These are phyloP conservation scores for Phlogophora meticulosa DNA, from an alignment of 2,888 invertebrate species.

Conservation along the genomic window DNA sequence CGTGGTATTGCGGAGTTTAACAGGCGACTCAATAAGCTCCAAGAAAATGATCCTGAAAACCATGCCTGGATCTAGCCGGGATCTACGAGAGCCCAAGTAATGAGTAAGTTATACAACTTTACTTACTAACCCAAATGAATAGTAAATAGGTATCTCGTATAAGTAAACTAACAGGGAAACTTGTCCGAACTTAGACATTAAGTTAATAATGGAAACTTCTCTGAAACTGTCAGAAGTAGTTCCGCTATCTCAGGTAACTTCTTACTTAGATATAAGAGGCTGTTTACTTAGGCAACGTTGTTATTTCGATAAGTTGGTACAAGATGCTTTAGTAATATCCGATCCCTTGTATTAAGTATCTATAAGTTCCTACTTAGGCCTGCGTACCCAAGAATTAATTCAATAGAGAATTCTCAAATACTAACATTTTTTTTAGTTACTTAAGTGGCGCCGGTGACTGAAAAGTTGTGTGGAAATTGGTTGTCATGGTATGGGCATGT, in stretches of 20 bases:
- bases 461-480: too few relatives aligned
- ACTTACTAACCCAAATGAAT: background rate
- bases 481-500: too few relatives aligned
- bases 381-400: background rate
- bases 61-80: background rate
- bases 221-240: constrained; percentile 34
- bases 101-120: background rate
- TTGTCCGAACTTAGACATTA: constrained; percentile 36
- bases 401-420: too few relatives aligned
- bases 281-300: constrained; percentile 3
- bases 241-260: constrained; percentile 20
- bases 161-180: constrained; percentile 27
- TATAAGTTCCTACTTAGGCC: background rate
- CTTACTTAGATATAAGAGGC: constrained; percentile 10
- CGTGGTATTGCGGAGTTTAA: background rate
- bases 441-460: too few relatives aligned
- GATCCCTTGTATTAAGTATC: too few relatives aligned
- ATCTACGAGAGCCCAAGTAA: background rate
- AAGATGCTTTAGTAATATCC: background rate
- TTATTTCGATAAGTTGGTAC: constrained; percentile 4
- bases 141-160: background rate
- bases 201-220: constrained; percentile 12
- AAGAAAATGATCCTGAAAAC: background rate
- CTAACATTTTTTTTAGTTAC: background rate
- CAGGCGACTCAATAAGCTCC: background rate